Conservation (phyloP, 2,797 vertebrate species). For the Orientallactaga sibirica region DNA sequence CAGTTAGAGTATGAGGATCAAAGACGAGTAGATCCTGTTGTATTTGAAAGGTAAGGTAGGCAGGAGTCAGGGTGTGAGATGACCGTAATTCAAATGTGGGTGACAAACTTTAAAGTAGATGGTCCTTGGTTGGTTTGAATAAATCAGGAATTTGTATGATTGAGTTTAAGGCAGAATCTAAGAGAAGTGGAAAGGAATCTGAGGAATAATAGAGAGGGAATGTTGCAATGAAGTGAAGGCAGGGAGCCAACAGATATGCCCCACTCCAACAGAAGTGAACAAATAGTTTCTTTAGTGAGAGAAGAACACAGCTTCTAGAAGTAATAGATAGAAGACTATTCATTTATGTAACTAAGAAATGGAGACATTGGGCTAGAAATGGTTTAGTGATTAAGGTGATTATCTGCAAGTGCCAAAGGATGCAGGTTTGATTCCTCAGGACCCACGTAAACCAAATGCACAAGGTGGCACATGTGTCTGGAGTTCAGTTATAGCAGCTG, state of each 20-base stretch:
- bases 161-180: not conserved
- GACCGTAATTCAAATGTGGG: rapidly evolving
- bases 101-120: not conserved
- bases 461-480: too few relatives aligned
- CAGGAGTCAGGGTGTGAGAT: rapidly evolving
- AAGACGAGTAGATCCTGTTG: rapidly evolving
- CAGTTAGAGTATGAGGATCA: too few relatives aligned
- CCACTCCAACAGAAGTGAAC: not conserved
- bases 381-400: too few relatives aligned
- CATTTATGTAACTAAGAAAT: not conserved
- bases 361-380: not conserved
- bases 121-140: not conserved
- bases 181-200: not conserved
- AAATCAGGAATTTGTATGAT: not conserved
- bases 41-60: not conserved
- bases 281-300: not conserved
- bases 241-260: rapidly evolving
- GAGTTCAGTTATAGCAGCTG: too few relatives aligned
- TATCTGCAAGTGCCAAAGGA: too few relatives aligned
- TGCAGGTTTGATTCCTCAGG: too few relatives aligned
- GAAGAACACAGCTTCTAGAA: not conserved
- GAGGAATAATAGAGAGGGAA: not conserved
- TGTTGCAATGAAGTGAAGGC: rapidly evolving
- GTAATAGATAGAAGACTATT: not conserved
- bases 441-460: too few relatives aligned